Evolutionary conservation across 2,113 vertebrate species (phyloP), one percentile per base, ranked within the genome.

Genomic region (Ciconia stormi): DNA sequence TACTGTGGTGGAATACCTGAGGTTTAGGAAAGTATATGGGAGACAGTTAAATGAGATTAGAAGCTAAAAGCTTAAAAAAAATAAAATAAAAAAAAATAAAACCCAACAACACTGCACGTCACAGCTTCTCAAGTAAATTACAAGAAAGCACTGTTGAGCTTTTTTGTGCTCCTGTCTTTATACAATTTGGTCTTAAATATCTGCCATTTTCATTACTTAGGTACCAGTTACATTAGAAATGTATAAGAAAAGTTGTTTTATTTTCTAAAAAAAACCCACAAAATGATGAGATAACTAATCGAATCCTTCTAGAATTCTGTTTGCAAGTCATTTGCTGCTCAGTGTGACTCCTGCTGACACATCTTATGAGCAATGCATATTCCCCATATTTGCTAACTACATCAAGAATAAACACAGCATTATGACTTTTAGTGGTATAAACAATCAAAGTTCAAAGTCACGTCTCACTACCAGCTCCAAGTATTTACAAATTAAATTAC

Each of bases 401-500:
- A 49, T 8, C 36, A 27, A 32, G 66, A 83, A 44, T 65, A 63
- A 84, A 90, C 62, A 50, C 80, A 74, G 2, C 36, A n/a, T 15
- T 66, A 29, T 0, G 21, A 59, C 61, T 93, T 70, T 16, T 36
- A 87, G n/a, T 0, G 34, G 42, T 26, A 49, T 30, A 69, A 81
- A 62, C 59, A 66, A 79, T 44, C 82, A 55, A 96, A 94, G 76
- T 76, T 93, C 25, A 67, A 93, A 89, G 65, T 82, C 81, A 85
- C 3, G 1, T 84, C 63, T 85, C 58, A 50, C 38, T 25, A 71
- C 22, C 34, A 89, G 34, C 34, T 63, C 77, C 0, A 0, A 74
- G 42, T 12, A 38, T 30, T 40, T 29, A 27, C 44, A 81, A 95
- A 79, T 46, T 27, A 74, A 89, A 87, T 59, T 1, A 36, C 62